These are phyloP conservation scores for Anarsia innoxiella DNA, from an alignment of 2,888 invertebrate genomes.

Conservation along the genomic window DNA sequence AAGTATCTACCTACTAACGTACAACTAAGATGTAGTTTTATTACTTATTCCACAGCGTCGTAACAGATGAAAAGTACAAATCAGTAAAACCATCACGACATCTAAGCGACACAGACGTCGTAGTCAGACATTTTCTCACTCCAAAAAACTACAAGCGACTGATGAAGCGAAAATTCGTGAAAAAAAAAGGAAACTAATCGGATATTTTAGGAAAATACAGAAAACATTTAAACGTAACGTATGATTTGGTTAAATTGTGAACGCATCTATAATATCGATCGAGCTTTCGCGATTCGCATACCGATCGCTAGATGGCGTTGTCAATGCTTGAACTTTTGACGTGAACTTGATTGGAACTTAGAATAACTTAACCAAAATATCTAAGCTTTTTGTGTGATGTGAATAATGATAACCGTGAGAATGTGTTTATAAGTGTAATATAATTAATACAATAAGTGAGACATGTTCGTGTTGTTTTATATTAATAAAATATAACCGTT, in stretches of 20 bases:
- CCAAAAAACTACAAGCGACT: slow-evolving; percentile 38
- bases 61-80: too few species aligned
- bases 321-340: slow-evolving; percentile 68
- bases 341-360: slow-evolving; percentile 69
- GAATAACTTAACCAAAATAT: slow-evolving; percentile 70
- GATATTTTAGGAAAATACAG: too few species aligned
- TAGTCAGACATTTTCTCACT: slow-evolving; percentile 44
- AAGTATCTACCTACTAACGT: too few species aligned
- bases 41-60: too few species aligned
- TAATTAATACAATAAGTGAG: slow-evolving; percentile 46
- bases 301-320: slow-evolving; percentile 55
- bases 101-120: slow-evolving; percentile 43
- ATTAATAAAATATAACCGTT: slow-evolving; percentile 27
- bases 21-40: too few species aligned
- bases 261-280: slow-evolving; percentile 50
- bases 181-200: too few species aligned
- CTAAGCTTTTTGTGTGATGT: slow-evolving; percentile 60
- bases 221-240: too few species aligned
- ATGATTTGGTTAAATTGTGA: too few species aligned
- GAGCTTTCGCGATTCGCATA: slow-evolving; percentile 57
- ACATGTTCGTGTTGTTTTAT: slow-evolving; percentile 36
- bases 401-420: slow-evolving; percentile 55
- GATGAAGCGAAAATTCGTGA: neutral
- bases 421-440: slow-evolving; percentile 35
- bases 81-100: slow-evolving; percentile 31